Evolutionary conservation across 2,888 invertebrate genomes (phyloP).

Genomic region (Heliconius erato): DNA sequence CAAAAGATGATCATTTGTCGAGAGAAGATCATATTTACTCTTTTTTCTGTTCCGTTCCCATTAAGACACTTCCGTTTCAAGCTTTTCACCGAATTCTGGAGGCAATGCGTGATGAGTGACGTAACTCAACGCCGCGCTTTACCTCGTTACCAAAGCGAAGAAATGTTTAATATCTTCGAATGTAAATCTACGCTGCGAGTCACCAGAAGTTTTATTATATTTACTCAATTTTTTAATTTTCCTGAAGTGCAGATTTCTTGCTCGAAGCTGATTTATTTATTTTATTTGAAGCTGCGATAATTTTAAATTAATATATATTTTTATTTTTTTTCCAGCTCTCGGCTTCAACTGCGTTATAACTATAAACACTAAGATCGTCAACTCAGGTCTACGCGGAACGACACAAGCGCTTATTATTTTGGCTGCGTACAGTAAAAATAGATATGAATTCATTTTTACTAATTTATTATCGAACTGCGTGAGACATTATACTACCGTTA

Average conservation of each 20-base stretch:
- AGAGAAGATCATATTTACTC: not conserved
- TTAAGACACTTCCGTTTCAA: not conserved
- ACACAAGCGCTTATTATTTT: conserved; percentile 94
- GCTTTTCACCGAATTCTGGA: too few species aligned
- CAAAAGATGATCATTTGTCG: not conserved
- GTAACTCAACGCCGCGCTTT: not conserved
- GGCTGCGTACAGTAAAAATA: conserved; percentile 91
- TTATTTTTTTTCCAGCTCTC: conserved; percentile 88
- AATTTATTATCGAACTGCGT: conserved; percentile 94
- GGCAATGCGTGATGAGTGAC: not conserved
- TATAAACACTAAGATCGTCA: conserved; percentile 93
- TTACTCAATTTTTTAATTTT: too few species aligned
- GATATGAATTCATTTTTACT: conserved; percentile 99
- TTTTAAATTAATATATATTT: too few species aligned
- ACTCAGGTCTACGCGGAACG: conserved; percentile 94
- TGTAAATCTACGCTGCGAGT: too few species aligned
- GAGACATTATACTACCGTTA: conserved; percentile 95
- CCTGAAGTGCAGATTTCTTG: too few species aligned
- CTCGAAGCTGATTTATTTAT: too few species aligned
- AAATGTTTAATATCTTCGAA: not conserved
- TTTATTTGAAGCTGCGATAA: too few species aligned
- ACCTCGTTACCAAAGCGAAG: not conserved
- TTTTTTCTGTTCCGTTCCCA: not conserved
- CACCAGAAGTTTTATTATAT: too few species aligned
- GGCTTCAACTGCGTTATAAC: conserved; percentile 94